Evolutionary conservation across 2,113 vertebrate genomes (phyloP), one percentile per base, ranked within the genome.

Genomic region (Hemichromis elongatus): DNA sequence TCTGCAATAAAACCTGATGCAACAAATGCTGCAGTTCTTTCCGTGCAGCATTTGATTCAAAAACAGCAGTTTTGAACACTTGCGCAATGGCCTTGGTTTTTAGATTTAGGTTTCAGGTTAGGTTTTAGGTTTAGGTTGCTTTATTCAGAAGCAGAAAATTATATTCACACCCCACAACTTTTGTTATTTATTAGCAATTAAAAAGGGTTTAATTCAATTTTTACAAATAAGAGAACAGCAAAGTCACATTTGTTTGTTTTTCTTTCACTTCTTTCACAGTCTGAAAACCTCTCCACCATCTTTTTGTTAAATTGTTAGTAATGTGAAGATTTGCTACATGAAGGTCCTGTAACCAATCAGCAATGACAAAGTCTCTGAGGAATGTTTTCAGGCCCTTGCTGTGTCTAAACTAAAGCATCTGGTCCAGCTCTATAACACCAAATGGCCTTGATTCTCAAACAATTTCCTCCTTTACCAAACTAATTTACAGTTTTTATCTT

Each of bases 301-400:
- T 16, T 26, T 63, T 70, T 47, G 37, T 0, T 6, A 68, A 68
- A 68, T 9, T 1, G 40, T 26, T 16, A 26, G 13, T 70, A 16
- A 42, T 2, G 13, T 18, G 66, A 70, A 10, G 66, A 18, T 70
- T 45, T 70, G 37, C 63, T 45, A 42, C 42, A 70, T 70, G 37
- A 6, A 26, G 21, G n/a, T 70, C 21, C 21, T 45, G 21, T 42
- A n/a, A 0, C 26, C 66, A 45, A 21, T 24, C 63, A 42, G n/a
- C 1, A 68, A 68, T 68, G 37, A 24, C 0, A 68, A 45, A 45
- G n/a, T 68, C 0, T 68, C 61, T 68, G n/a, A 68, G 35, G 0
- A 40, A 24, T 63, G 3, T 42, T 68, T 68, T 24, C 63, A 68
- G 35, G 7, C 0, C 0, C 0, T 16, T 45, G 5, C 21, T 45